A percentile compares a stretch with the other conserved stretches of the same genome.
Evolutionary conservation across 2,888 invertebrate species (phyloP).

Genomic region (Luperina testacea): DNA sequence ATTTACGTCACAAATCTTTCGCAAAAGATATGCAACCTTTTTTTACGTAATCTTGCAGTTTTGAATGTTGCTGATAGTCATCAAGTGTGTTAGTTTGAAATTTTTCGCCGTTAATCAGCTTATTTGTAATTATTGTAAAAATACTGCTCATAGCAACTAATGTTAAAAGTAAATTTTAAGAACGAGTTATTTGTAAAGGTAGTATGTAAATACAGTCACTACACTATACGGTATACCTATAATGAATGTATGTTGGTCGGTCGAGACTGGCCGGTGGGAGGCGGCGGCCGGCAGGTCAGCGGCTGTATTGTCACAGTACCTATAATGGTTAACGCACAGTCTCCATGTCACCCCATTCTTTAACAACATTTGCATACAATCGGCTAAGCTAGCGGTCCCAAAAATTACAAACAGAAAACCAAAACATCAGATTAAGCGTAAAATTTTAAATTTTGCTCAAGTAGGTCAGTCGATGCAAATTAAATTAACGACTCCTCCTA

Average conservation of each 20-base stretch:
- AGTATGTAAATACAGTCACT: conserved; percentile 19
- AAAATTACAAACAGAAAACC: conserved; percentile 71
- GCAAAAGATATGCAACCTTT: conserved; percentile 6
- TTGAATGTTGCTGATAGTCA: conserved; percentile 13
- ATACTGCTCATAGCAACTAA: conserved; percentile 2
- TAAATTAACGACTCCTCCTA: conserved; percentile 70
- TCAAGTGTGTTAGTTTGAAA: conserved; percentile 10
- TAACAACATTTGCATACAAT: conserved; percentile 79
- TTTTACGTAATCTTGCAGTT: conserved; percentile 20
- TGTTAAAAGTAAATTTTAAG: conserved; percentile 20
- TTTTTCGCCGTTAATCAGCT: conserved; percentile 18
- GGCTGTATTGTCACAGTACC: conserved; percentile 62
- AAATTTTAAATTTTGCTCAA: conserved; percentile 63
- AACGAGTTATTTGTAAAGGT: conserved; percentile 19
- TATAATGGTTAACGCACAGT: conserved; percentile 68
- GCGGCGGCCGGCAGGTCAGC: conserved; percentile 28
- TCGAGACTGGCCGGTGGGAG: conserved; percentile 17
- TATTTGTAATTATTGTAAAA: conserved; percentile 15
- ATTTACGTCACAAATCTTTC: conserved; percentile 7
- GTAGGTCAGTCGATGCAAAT: conserved; percentile 71
- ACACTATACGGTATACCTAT: conserved; percentile 10
- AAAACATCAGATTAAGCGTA: conserved; percentile 66
- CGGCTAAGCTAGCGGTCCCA: conserved; percentile 71
- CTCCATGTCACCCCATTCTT: conserved; percentile 67
- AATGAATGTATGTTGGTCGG: conserved; percentile 1